phyloP scores from a whole-genome alignment of 2,113 vertebrate species.

The Rallus limicola region DNA sequence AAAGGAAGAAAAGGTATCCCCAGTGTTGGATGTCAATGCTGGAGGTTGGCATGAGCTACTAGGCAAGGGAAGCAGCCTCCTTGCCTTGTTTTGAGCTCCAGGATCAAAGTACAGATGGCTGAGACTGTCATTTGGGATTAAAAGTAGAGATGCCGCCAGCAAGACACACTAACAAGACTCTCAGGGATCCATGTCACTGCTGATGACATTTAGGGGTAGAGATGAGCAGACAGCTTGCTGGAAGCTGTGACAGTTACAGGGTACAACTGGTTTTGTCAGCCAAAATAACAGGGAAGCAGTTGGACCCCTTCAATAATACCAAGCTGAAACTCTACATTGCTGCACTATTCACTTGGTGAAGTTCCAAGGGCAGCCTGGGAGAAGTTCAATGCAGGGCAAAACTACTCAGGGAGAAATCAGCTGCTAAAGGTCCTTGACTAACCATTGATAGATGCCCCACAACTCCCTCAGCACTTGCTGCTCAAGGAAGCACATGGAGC shows the following conservation, averaged over 20 bases:
- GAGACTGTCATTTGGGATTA: not conserved
- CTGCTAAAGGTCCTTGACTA: not conserved
- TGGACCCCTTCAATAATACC: not conserved
- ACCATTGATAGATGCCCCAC: not conserved
- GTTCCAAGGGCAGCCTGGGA: not conserved
- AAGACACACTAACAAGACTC: conserved; percentile 45
- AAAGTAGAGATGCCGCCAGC: not conserved
- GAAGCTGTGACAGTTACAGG: not conserved
- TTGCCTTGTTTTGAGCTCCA: not conserved
- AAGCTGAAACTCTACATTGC: not conserved
- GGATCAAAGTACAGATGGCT: conserved; percentile 5
- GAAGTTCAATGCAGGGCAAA: not conserved
- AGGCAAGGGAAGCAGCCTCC: not conserved
- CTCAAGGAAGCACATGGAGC: not conserved
- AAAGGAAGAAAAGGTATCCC: not conserved
- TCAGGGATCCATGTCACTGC: conserved; percentile 33
- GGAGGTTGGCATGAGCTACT: not conserved
- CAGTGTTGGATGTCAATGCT: not conserved
- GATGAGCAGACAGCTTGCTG: not conserved
- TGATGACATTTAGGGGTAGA: conserved; percentile 12
- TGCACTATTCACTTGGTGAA: not conserved
- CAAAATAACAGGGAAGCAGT: not conserved
- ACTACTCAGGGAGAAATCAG: not conserved
- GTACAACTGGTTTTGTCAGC: not conserved
- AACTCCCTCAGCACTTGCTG: not conserved